Conservation (phyloP, 2,797 vertebrate genomes). For the Anniella stebbinsi region DNA sequence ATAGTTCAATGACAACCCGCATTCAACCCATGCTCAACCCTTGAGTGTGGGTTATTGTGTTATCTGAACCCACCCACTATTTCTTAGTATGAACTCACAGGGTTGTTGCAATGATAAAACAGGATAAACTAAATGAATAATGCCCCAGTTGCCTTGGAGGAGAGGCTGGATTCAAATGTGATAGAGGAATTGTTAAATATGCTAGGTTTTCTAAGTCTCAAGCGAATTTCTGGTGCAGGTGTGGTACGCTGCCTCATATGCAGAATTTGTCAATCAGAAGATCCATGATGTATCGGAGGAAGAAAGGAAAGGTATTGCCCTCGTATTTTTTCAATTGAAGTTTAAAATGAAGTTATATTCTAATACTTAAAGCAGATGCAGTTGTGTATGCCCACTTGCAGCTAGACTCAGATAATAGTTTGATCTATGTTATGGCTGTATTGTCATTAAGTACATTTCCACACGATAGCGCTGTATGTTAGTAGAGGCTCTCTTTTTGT, state of each 20-base stretch:
- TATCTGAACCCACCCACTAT: neutral
- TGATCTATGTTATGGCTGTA: neutral
- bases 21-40: too few species aligned
- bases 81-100: neutral
- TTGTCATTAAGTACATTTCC: neutral
- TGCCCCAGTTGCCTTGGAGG: neutral
- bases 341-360: neutral
- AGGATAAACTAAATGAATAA: neutral
- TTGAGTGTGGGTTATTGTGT: too few species aligned
- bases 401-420: neutral
- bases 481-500: neutral
- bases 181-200: constrained; percentile 8
- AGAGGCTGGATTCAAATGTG: neutral
- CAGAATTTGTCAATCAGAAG: constrained; percentile 96
- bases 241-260: constrained; percentile 98
- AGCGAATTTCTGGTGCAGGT: constrained; percentile 81
- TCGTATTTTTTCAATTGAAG: neutral
- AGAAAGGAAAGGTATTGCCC: constrained; percentile 91
- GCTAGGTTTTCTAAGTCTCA: neutral
- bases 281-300: constrained; percentile 97
- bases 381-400: neutral
- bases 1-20: too few species aligned
- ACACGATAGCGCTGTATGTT: neutral
- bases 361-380: neutral
- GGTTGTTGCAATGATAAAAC: neutral